Base-by-base conservation (phyloP, 2,113 vertebrate genomes). In the Callipepla californica region DNA sequence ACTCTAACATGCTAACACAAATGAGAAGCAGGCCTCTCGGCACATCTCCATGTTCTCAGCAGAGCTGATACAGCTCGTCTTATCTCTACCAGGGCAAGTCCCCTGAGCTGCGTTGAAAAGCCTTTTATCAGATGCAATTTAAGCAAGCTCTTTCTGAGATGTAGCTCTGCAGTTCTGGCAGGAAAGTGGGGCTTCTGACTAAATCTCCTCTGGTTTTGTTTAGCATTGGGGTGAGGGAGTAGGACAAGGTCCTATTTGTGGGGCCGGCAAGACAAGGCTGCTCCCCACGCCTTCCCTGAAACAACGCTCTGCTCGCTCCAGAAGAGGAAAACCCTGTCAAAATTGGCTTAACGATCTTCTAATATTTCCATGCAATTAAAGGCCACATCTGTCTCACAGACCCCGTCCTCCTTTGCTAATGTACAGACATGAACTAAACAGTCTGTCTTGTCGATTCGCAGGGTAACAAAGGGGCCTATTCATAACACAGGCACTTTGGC, bases 341-440 rank as follows among this genome's bases (percentile, higher is more conserved):
- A 96, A 97, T 94, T 72, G 93, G 95, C 97, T 97, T 97, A 98
- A 98, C 92, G 79, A 98, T 98, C 98, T 97, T 97, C 97, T 97
- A 98, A 97, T 97, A 97, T 98, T 98, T 98, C 97, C 97, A 96
- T 89, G 97, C 97, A 97, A 98, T 98, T 98, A 98, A 98, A 97
- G 97, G 94, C 97, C 98, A 98, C 98, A 98, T 98, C 98, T 98
- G 98, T 97, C 98, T 98, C 95, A 65, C 98, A 98, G 98, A 97
- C 97, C 97, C 94, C 63, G 93, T 97, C 95, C 97, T 97, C 97
- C 97, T 97, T 82, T 48, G 77, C 96, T 88, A 67, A 95, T 80
- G 95, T 94, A 97, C 97, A 97, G 97, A 98, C 98, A 97, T 97
- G 98, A 98, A 98, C 97, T 97, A 98, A 98, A 97, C 98, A 98